A percentile compares a stretch with the other conserved stretches of the same genome.
These are phyloP conservation scores for Bombus superbus DNA, from an alignment of 1,140 invertebrate genomes.

Conservation along the genomic window DNA sequence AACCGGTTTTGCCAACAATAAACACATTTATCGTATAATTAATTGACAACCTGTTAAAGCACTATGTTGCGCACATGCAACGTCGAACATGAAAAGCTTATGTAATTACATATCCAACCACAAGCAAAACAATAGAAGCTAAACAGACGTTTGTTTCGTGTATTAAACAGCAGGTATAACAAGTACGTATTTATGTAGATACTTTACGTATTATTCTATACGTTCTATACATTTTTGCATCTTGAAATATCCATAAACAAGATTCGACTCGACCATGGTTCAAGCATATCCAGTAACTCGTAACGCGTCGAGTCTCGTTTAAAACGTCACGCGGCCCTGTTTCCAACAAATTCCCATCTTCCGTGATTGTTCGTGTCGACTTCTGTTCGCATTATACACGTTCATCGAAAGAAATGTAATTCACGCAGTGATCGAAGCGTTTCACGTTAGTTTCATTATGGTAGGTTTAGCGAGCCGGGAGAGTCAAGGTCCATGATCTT, in stretches of 20 bases:
- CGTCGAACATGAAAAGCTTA: no score
- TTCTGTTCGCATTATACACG: no score
- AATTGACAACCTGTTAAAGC: background rate
- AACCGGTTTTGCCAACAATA: background rate
- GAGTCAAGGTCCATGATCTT: constrained; percentile 37
- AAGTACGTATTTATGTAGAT: no score
- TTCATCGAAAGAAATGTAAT: background rate
- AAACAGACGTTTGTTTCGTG: background rate
- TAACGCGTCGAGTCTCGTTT: background rate
- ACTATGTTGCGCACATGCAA: background rate
- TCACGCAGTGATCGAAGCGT: background rate
- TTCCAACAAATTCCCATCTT: background rate
- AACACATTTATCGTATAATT: background rate
- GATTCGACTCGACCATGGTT: no score
- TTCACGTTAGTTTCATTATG: background rate
- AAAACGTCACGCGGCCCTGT: background rate
- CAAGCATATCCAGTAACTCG: no score
- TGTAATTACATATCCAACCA: background rate
- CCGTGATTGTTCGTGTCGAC: background rate
- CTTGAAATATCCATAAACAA: background rate
- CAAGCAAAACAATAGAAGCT: background rate
- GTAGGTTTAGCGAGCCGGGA: constrained; percentile 4
- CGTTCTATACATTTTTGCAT: background rate
- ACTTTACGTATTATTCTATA: no score
- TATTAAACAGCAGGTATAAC: no score